Evolutionary conservation across 1,140 invertebrate genomes (phyloP), one percentile per base, ranked within the genome.

Genomic region (Venturia canescens): DNA sequence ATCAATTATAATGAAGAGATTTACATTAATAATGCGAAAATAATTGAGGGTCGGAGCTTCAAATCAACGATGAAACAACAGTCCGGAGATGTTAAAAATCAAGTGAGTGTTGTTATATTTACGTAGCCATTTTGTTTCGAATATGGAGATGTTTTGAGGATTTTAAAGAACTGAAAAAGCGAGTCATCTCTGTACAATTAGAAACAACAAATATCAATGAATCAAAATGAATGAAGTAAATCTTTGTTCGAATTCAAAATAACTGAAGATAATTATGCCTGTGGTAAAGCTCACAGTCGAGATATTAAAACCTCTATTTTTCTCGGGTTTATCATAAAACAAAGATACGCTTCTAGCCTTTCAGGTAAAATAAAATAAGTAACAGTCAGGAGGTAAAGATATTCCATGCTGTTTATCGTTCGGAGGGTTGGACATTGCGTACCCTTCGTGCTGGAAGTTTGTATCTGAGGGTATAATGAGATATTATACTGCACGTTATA

Each of bases 21-120:
- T 82, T 97, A 94, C 90, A 93, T 97, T 78, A 97, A 97, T 89
- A 97, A 97, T 89, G 96, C 96, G 0, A 94, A 94, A 90, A 93
- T 97, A 48, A 89, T 93, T 34, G 93, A 94, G n/a, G 93, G 94
- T n/a, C 95, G 95, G 27, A 95, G 96, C 88, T 94, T 94, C 81
- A 92, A 93, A 72, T 92, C 94, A 18, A 90, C 78, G 38, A 84
- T 86, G 18, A 84, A 84, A 82, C 48, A 31, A 21, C 26, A 48
- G 18, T 34, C 27, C 26, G 86, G 86, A 21, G 95, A 95, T 83
- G 87, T 92, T 57, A 94, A 94, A 85, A 93, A 93, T 86, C 96
- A 97, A 94, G 96, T 96, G 87, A 89, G 90, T 86, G 3, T 66
- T 79, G 15, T 50, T 38, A 6, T n/a, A 71, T 60, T 63, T 70